Percentiles rank a stretch among this genome's conserved stretches.
These are phyloP conservation scores for Anastrepha ludens DNA, from an alignment of 1,140 invertebrate genomes.

Conservation along the genomic window DNA sequence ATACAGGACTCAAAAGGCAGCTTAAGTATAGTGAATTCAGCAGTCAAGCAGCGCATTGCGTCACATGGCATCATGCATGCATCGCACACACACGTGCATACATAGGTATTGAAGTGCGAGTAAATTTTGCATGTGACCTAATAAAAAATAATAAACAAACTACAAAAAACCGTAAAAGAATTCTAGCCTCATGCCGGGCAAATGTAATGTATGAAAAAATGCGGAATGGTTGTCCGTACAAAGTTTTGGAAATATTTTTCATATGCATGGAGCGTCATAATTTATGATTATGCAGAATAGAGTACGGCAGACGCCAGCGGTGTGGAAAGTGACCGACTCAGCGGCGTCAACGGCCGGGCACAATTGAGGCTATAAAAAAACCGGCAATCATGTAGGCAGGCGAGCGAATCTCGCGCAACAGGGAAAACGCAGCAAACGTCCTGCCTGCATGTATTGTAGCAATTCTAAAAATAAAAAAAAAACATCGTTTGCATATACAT, in stretches of 20 bases:
- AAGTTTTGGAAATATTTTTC: constrained; percentile 67
- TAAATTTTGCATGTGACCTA: constrained; percentile 45
- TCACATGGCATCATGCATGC: neutral
- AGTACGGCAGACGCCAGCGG: constrained; percentile 59
- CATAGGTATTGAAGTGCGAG: neutral
- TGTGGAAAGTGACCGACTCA: constrained; percentile 60
- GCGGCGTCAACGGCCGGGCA: constrained; percentile 57
- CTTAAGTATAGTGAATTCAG: neutral
- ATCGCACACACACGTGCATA: neutral
- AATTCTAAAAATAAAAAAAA: too few species aligned
- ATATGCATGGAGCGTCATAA: constrained; percentile 67
- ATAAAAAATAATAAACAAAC: constrained; percentile 47
- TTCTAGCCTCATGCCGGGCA: neutral
- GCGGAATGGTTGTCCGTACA: constrained; percentile 52
- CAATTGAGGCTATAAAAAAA: constrained; percentile 60
- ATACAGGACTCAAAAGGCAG: constrained; percentile 18
- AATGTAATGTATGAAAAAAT: neutral
- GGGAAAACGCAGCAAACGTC: too few species aligned
- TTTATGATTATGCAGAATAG: constrained; percentile 62
- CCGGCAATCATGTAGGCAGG: neutral
- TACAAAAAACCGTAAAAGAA: neutral
- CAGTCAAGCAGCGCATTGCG: neutral
- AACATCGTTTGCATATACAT: neutral
- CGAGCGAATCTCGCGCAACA: too few species aligned
- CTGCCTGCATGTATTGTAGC: too few species aligned